Base-by-base conservation (phyloP, 2,113 vertebrate species). In the Candoia aspera region DNA sequence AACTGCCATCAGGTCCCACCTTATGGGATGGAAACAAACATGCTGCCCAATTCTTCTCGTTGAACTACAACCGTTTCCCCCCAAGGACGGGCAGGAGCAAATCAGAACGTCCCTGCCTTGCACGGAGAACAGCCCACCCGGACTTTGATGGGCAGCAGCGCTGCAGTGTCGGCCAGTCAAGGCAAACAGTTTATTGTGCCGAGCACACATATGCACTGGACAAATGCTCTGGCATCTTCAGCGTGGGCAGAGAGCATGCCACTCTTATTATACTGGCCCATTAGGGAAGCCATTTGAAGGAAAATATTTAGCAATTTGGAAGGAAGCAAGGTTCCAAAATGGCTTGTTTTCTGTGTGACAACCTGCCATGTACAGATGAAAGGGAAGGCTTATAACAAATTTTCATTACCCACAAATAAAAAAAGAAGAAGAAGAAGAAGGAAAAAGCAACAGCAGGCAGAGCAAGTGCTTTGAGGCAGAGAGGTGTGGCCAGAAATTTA, bases 271-370 rank as follows among this genome's bases (percentile, higher is more conserved):
- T 97, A 97, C 96, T 46, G 68, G 96, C 96, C 97, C 97, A 97
- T 98, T 97, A 98, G 98, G 97, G 97, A 98, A 98, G 98, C 97
- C 96, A 97, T 97, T 97, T 97, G 97, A 97, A 98, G 97, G 96
- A 97, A 97, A 98, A 97, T 96, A 97, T 96, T 98, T 97, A 97
- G 97, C 96, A 96, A 98, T 98, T 98, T 98, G 98, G 97, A 98
- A 97, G 95, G 97, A 96, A 97, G 96, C 93, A 94, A 96, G 96
- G 95, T 94, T 97, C 96, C 96, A 93, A 96, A 98, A 98, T 97
- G 96, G 97, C 97, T 97, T 94, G 91, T 96, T 98, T 79, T 97
- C 96, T 97, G 95, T 93, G 96, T 97, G 98, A 98, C 98, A 98
- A 97, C 96, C 97, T 97, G 97, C 97, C 96, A 97, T 94, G 95